phyloP scores from a whole-genome alignment of 2,797 vertebrate genomes.

The Trachurus trachurus region DNA sequence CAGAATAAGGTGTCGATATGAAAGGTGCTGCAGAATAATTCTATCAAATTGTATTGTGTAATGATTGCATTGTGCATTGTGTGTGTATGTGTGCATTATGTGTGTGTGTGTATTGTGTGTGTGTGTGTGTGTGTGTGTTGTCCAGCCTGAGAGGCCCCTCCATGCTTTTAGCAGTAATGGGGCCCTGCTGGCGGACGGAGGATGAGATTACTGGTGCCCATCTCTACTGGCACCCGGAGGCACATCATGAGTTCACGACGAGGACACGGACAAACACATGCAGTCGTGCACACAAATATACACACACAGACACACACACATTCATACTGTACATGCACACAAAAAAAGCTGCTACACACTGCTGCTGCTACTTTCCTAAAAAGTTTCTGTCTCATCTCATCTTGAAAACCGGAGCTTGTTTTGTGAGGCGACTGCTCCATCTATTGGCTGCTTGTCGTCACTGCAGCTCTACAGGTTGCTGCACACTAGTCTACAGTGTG shows the following conservation, averaged over 20 bases:
- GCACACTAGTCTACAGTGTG: accelerated
- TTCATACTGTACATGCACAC: too few relatives aligned
- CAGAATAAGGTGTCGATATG: too few relatives aligned
- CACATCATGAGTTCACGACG: constrained; percentile 31
- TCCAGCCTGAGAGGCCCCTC: not conserved
- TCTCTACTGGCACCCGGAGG: constrained; percentile 45
- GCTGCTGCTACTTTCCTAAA: not conserved
- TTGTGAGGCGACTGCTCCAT: constrained; percentile 43
- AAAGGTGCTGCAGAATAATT: not conserved
- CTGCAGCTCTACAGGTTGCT: constrained; percentile 10
- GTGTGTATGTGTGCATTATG: not conserved
- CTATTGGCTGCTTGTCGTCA: constrained; percentile 72
- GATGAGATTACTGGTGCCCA: constrained; percentile 46
- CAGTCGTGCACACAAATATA: not conserved
- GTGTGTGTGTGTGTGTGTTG: not conserved
- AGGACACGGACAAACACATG: constrained; percentile 19
- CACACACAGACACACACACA: not conserved
- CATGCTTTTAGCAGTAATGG: constrained; percentile 47
- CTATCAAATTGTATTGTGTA: not conserved
- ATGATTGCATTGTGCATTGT: not conserved
- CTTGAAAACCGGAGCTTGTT: not conserved
- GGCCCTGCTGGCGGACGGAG: constrained; percentile 33
- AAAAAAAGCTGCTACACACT: not conserved
- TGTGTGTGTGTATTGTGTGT: not conserved
- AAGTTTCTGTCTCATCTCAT: accelerated